These are phyloP conservation scores for Acleris laterana DNA, from an alignment of 2,888 invertebrate species.

Conservation along the genomic window DNA sequence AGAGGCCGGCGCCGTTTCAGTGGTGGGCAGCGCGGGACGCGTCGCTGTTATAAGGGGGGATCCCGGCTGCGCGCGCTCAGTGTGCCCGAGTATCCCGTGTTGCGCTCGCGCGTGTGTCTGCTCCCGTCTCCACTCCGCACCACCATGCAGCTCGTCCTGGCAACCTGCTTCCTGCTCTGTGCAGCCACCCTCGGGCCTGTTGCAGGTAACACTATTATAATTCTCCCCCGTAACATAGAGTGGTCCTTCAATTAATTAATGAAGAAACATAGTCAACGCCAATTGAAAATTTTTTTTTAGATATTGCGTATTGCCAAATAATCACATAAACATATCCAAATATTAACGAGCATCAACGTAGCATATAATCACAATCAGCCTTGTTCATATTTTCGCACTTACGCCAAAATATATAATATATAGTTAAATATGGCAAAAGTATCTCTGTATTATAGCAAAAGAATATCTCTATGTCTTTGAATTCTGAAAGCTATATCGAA, in stretches of 20 bases:
- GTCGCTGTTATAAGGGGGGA: slow-evolving; percentile 81
- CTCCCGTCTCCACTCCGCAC: slow-evolving; percentile 52
- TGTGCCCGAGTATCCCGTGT: slow-evolving; percentile 82
- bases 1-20: slow-evolving; percentile 55
- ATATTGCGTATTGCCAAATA: too few species aligned
- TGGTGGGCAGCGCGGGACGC: slow-evolving; percentile 76
- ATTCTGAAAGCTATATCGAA: background rate
- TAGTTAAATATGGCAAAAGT: too few species aligned
- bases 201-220: slow-evolving; percentile 66
- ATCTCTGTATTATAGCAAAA: too few species aligned
- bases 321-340: too few species aligned
- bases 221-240: background rate
- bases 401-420: too few species aligned
- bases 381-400: too few species aligned
- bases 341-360: too few species aligned
- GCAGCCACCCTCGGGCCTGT: slow-evolving; percentile 80
- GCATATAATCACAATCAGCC: too few species aligned
- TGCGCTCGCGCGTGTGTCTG: slow-evolving; percentile 70
- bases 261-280: background rate
- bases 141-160: slow-evolving; percentile 80
- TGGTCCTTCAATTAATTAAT: background rate
- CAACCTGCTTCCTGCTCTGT: slow-evolving; percentile 81
- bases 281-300: too few species aligned
- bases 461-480: background rate
- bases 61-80: slow-evolving; percentile 81